Evolutionary conservation across 2,797 vertebrate genomes (phyloP).

Genomic region (Diplodus puntazzo): DNA sequence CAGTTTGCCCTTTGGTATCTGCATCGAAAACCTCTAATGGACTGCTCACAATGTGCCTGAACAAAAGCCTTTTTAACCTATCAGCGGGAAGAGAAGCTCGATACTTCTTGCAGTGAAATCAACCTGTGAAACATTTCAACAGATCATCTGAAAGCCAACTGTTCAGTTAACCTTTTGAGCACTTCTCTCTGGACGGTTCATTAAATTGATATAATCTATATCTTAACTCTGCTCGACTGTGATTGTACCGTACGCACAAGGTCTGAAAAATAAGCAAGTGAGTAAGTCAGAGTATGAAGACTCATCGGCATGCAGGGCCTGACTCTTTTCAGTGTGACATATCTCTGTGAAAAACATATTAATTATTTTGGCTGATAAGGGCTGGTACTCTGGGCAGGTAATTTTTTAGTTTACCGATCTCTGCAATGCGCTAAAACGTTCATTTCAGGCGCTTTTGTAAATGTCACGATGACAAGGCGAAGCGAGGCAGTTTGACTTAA

Average conservation of each 20-base stretch:
- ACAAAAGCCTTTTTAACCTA: conserved; percentile 37
- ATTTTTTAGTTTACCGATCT: conserved; percentile 63
- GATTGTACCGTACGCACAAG: conserved; percentile 4
- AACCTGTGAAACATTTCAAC: conserved; percentile 31
- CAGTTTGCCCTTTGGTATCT: conserved; percentile 42
- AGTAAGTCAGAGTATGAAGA: conserved; percentile 19
- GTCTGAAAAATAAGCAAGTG: conserved; percentile 16
- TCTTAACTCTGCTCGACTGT: conserved; percentile 4
- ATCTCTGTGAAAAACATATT: conserved; percentile 29
- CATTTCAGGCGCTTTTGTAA: conserved; percentile 63
- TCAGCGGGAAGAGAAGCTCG: conserved; percentile 33
- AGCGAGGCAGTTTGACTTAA: conserved; percentile 49
- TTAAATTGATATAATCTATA: conserved; percentile 39
- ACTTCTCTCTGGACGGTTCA: conserved; percentile 29
- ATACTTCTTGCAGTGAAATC: conserved; percentile 47
- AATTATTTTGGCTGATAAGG: conserved; percentile 63
- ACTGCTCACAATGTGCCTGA: conserved; percentile 30
- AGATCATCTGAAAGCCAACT: conserved; percentile 49
- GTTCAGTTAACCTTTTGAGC: conserved; percentile 31
- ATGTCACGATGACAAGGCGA: conserved; percentile 55
- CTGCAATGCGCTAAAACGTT: conserved; percentile 60
- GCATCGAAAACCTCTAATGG: conserved; percentile 51
- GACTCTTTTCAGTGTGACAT: conserved; percentile 30
- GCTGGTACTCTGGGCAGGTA: conserved; percentile 63
- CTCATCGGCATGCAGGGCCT: neutral